phyloP scores from a whole-genome alignment of 2,113 vertebrate species.

The Balaeniceps rex region DNA sequence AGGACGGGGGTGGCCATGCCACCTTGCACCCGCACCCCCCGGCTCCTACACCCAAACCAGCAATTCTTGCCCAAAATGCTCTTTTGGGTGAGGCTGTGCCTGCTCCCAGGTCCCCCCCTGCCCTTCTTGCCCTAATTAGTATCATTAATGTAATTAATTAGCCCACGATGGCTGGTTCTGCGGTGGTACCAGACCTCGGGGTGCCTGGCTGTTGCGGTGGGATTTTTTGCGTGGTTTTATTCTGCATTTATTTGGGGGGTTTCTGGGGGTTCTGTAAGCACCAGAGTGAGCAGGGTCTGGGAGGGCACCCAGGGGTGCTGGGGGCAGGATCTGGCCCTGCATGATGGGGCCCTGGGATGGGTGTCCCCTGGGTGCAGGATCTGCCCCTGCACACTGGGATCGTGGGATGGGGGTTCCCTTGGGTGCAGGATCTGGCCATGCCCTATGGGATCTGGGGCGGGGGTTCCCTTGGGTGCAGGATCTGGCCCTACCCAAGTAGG shows the following conservation, averaged over 20 bases:
- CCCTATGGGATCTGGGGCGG: accelerated
- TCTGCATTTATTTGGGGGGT: not conserved
- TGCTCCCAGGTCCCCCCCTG: not conserved
- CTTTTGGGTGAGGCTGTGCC: no score
- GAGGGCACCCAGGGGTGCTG: not conserved
- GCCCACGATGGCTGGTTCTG: accelerated
- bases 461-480: no score
- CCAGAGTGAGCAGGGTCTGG: not conserved
- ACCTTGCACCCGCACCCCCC: accelerated
- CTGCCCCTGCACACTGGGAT: not conserved
- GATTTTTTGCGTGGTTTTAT: not conserved
- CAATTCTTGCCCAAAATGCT: not conserved
- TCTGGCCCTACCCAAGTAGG: no score
- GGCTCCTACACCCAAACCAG: accelerated
- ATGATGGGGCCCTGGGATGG: accelerated
- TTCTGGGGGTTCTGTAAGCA: no score
- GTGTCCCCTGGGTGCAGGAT: not conserved
- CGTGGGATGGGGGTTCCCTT: not conserved
- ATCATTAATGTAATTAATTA: not conserved
- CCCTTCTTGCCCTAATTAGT: not conserved
- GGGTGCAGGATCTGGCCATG: no score
- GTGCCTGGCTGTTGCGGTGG: not conserved
- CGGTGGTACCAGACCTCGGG: not conserved
- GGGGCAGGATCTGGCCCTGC: not conserved
- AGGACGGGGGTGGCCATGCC: not conserved